Evolutionary conservation across 2,113 vertebrate genomes (phyloP), one percentile per base, ranked within the genome.

Genomic region (Lipotes vexillifer): DNA sequence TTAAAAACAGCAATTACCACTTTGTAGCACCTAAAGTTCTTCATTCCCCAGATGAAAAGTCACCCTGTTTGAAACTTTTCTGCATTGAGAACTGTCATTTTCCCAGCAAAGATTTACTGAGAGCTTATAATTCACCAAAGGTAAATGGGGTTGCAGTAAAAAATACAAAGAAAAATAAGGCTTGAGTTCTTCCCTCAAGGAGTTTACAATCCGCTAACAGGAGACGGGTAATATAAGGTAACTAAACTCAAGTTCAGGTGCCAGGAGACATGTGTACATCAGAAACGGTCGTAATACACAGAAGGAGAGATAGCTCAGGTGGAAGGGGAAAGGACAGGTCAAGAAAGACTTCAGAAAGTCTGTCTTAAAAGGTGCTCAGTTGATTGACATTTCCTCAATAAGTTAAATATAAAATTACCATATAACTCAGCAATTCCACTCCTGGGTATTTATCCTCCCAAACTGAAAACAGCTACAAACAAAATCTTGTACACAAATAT

Each of bases 1-100:
- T 68, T 90, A 78, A 91, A 95, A 93, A 55, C 80, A 95, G 55
- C 69, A 87, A 55, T 93, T 71, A 94, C 83, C 15, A 21, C 66
- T 63, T 77, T 33, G 46, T 14, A 59, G 21, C 13, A 85, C 74
- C 57, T 69, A 13, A 65, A 78, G 57, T 77, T 85, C 81, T 71
- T 82, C 10, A 15, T 88, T 88, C 29, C 66, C 27, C 57, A 75
- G 63, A 75, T 44, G 78, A 88, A 86, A 96, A 96, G 33, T 80
- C 36, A 71, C 4, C 36, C 49, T 36, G 3, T 87, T 84, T 87
- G 85, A 90, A 91, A 36, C 25, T 93, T 94, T 83, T 75, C 55
- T 66, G 41, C 8, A 78, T 49, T 31, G n/a, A 95, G 46, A 92
- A 93, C 11, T 84, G 27, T 75, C 31, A 80, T 93, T 88, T 85